These are phyloP conservation scores for Spisula solida DNA, from an alignment of 2,888 invertebrate species.

Conservation along the genomic window DNA sequence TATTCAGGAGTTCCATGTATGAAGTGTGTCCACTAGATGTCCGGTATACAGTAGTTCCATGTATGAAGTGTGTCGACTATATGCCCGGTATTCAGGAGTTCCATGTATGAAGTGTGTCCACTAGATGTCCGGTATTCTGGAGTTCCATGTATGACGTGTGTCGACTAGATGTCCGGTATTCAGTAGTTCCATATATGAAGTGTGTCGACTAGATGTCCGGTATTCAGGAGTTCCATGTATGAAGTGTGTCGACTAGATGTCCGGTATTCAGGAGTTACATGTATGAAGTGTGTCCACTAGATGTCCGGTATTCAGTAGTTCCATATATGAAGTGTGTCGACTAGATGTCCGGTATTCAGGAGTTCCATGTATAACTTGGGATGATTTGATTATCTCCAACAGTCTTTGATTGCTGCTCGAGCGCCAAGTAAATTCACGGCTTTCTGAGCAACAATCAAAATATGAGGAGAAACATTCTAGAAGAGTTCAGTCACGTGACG, in stretches of 20 bases:
- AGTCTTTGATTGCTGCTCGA: conserved; percentile 84
- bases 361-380: not conserved
- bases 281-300: not conserved
- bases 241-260: not conserved
- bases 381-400: conserved; percentile 58
- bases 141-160: too few relatives aligned
- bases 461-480: conserved; percentile 76
- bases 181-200: too few relatives aligned
- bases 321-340: not conserved
- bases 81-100: not conserved
- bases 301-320: not conserved
- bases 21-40: not conserved
- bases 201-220: too few relatives aligned
- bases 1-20: not conserved
- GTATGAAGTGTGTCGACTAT: not conserved
- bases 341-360: not conserved
- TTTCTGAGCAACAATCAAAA: conserved; percentile 86
- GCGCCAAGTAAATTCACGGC: conserved; percentile 79
- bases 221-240: not conserved
- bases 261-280: not conserved
- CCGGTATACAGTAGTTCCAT: not conserved
- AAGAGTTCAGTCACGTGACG: not conserved
- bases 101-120: not conserved
- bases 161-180: too few relatives aligned
- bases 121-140: too few relatives aligned